A percentile compares a stretch with the other conserved stretches of the same genome.
Evolutionary conservation across 2,113 vertebrate genomes (phyloP).

Genomic region (Albula goreensis): DNA sequence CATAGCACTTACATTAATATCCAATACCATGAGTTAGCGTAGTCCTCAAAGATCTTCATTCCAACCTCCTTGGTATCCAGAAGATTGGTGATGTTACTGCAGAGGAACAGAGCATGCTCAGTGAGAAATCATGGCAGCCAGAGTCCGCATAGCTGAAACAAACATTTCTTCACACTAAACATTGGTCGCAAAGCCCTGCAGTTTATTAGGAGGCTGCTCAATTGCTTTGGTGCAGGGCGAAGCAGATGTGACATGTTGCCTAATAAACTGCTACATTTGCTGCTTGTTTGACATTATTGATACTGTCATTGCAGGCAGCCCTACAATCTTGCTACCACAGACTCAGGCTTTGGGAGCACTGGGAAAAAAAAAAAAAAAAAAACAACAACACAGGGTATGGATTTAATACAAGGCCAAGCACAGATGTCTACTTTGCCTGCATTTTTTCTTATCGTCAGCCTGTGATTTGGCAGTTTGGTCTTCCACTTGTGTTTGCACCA

Average conservation of each 20-base stretch:
- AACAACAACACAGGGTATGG: background rate
- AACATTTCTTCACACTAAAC: background rate
- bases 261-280: slow-evolving; percentile 4
- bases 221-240: background rate
- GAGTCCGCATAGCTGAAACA: background rate
- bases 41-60: slow-evolving; percentile 92
- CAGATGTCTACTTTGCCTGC: background rate
- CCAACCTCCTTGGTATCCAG: slow-evolving; percentile 83
- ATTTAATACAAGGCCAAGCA: background rate
- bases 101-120: slow-evolving; percentile 2
- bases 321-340: background rate
- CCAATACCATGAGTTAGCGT: slow-evolving; percentile 90
- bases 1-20: slow-evolving; percentile 85
- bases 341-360: background rate
- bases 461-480: background rate
- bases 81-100: slow-evolving; percentile 80
- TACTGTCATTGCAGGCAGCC: background rate
- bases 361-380: background rate
- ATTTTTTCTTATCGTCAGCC: background rate
- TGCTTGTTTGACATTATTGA: background rate
- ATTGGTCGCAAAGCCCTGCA: background rate
- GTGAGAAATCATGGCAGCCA: slow-evolving; percentile 6
- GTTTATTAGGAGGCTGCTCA: slow-evolving; percentile 1
- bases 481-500: background rate
- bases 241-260: background rate